Evolutionary conservation across 2,888 invertebrate genomes (phyloP).

Genomic region (Acronicta aceris): DNA sequence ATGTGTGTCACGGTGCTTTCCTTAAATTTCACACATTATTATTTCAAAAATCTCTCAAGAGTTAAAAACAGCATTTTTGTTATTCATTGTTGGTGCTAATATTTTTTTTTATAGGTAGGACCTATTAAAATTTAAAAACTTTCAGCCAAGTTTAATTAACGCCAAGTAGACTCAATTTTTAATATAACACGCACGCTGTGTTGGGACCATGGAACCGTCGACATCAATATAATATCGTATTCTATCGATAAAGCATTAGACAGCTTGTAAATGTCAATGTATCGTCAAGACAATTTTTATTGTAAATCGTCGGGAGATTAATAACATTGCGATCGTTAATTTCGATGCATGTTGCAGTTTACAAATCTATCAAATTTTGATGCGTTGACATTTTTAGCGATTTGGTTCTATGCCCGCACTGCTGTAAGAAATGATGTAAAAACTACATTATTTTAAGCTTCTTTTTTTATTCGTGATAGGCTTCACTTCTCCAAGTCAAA

Average conservation of each 20-base stretch:
- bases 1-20: conserved; percentile 45
- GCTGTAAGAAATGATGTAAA: neutral
- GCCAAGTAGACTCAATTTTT: neutral
- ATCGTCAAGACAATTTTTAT: too few relatives aligned
- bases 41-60: conserved; percentile 17
- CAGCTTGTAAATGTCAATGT: too few relatives aligned
- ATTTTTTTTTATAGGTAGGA: conserved; percentile 44
- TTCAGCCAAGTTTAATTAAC: neutral
- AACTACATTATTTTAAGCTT: neutral
- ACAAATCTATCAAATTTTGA: too few relatives aligned
- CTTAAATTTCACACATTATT: conserved; percentile 26
- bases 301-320: too few relatives aligned
- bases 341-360: too few relatives aligned
- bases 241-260: too few relatives aligned
- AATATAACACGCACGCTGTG: neutral
- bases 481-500: neutral
- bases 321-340: too few relatives aligned
- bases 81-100: conserved; percentile 59
- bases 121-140: neutral
- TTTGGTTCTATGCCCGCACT: too few relatives aligned
- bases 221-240: too few relatives aligned
- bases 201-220: too few relatives aligned
- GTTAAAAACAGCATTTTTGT: conserved; percentile 35
- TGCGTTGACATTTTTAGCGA: too few relatives aligned
- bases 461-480: too few relatives aligned